These are phyloP conservation scores for Drosophila vallismaia DNA, from an alignment of 2,888 invertebrate species.

Conservation along the genomic window DNA sequence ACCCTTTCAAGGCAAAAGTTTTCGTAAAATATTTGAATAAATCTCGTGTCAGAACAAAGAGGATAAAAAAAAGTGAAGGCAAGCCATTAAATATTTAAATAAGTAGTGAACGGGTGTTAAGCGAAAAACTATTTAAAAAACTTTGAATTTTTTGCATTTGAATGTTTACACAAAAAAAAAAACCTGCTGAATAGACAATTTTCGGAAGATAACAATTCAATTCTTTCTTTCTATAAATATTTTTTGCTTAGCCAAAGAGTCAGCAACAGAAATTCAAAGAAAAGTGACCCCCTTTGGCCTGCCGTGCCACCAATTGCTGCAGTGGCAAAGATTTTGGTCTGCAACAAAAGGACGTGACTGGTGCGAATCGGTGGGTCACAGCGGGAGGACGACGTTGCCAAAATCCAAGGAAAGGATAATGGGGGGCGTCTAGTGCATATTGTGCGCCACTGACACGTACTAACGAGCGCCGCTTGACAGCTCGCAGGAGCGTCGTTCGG, in stretches of 20 bases:
- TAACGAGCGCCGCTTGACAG: conserved; percentile 63
- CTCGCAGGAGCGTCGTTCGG: conserved; percentile 43
- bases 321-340: conserved; percentile 50
- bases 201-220: neutral
- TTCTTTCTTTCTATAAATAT: neutral
- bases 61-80: neutral
- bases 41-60: conserved; percentile 37
- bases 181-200: neutral
- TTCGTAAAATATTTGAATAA: conserved; percentile 42
- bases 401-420: neutral
- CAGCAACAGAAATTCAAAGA: neutral
- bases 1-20: neutral
- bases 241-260: neutral
- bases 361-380: conserved; percentile 12
- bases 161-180: conserved; percentile 7
- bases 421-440: conserved; percentile 31
- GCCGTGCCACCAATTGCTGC: conserved; percentile 26
- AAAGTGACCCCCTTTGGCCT: conserved; percentile 18
- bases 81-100: neutral
- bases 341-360: conserved; percentile 59
- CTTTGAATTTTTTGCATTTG: too few species aligned
- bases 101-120: neutral
- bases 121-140: too few species aligned
- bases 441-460: conserved; percentile 57
- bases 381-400: conserved; percentile 1